Evolutionary conservation across 2,113 vertebrate species (phyloP).

Genomic region (Poecilia latipinna): DNA sequence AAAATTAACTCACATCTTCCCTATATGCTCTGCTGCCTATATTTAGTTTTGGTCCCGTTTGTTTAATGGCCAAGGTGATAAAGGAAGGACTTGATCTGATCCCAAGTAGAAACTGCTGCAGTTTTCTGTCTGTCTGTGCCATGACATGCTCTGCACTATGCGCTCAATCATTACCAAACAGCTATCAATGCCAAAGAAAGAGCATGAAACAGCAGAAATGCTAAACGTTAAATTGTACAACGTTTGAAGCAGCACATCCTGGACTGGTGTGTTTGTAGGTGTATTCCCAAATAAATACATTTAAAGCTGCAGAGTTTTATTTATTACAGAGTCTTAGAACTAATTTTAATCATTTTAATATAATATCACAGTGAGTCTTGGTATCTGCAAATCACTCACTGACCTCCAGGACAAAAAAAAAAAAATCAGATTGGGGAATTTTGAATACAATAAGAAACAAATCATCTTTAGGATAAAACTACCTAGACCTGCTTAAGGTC

Average conservation of each 20-base stretch:
- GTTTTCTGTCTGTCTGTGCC: background rate
- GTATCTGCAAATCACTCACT: background rate
- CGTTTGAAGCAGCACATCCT: background rate
- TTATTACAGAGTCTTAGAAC: no score
- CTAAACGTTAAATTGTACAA: background rate
- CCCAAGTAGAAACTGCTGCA: background rate
- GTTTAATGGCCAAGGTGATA: conserved; percentile 11
- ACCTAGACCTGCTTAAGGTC: background rate
- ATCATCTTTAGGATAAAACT: background rate
- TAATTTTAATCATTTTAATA: no score
- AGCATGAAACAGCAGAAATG: background rate
- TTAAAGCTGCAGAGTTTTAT: no score
- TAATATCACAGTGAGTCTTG: no score
- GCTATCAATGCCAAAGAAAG: background rate
- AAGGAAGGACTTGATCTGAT: background rate
- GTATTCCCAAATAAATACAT: no score
- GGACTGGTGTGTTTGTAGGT: no score
- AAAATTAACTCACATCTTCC: conserved; percentile 20
- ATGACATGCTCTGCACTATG: background rate
- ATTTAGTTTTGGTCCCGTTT: conserved; percentile 36
- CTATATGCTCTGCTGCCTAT: conserved; percentile 15
- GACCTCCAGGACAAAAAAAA: no score
- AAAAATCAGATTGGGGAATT: background rate
- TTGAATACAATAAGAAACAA: background rate
- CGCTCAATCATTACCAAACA: background rate